Evolutionary conservation across 1,140 invertebrate genomes (phyloP), one percentile per base, ranked within the genome.

Genomic region (Potamilus streckersoni): DNA sequence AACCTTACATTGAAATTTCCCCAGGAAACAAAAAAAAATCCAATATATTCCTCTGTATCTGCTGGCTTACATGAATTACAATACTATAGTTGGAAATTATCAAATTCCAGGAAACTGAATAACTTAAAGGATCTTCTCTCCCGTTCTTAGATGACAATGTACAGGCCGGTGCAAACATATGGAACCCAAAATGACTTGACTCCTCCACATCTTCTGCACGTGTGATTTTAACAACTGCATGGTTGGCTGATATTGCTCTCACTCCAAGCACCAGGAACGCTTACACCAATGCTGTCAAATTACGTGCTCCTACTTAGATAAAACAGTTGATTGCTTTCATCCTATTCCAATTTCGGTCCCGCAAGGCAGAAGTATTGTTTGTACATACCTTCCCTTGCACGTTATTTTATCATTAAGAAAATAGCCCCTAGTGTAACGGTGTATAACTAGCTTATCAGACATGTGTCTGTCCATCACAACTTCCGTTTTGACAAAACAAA

Each of bases 141-240:
- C 70, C 78, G 74, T 79, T 81, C 72, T 20, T 73, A 79, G 70
- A 79, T 81, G 17, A 20, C 66, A 23, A 66, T 74, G 55, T 79
- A 76, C 72, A 62, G 60, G 6, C 4, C 60, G n/a, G 71, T 27
- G 13, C 78, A 74, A 74, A 20, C 57, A 70, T 70, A 74, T 81
- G 78, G 72, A 79, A 60, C 27, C 16, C 20, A 0, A 64, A 12
- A 63, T 66, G 17, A 76, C 76, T 23, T 2, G 0, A 19, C 55
- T 2, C 74, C 74, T 31, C 49, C 17, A 17, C 61, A 71, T 20
- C 23, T 65, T 20, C 17, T 65, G 1, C 56, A 65, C 49, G 17
- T 12, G 17, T 55, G 17, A n/a, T 60, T 61, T 65, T 76, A n/a
- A 76, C 68, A 31, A 49, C 65, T 58, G 49, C 19, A 19, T 2